phyloP scores from a whole-genome alignment of 2,113 vertebrate species.

The Mesoclemmys tuberculata region DNA sequence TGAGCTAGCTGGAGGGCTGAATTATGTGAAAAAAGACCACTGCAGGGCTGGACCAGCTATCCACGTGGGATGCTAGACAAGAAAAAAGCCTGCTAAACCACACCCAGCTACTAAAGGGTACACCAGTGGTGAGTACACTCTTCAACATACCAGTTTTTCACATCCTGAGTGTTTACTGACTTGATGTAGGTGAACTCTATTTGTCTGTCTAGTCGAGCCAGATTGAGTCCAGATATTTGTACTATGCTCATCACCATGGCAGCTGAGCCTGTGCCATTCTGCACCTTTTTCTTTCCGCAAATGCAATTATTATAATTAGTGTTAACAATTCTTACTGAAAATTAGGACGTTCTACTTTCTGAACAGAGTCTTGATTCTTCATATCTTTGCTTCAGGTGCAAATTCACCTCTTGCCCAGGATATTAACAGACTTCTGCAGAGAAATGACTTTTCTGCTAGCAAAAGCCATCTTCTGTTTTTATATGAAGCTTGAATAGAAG shows the following conservation, averaged over 20 bases:
- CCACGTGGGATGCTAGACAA: not conserved
- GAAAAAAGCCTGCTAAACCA: not conserved
- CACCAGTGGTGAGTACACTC: not conserved
- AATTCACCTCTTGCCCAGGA: not conserved
- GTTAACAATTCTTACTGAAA: slow-evolving; percentile 12
- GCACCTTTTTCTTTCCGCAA: not conserved
- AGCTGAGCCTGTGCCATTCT: not conserved
- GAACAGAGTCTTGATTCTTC: not conserved
- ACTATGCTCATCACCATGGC: not conserved
- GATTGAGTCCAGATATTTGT: not conserved
- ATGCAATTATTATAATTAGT: not conserved
- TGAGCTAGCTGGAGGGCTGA: not conserved
- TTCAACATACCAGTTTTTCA: not conserved
- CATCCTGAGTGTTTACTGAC: not conserved
- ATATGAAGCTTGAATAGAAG: not conserved
- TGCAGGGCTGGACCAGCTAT: not conserved
- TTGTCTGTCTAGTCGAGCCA: not conserved
- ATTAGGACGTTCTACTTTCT: not conserved
- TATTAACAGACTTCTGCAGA: not conserved
- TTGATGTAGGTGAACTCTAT: not conserved
- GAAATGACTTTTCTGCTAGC: not conserved
- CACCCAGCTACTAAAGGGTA: not conserved
- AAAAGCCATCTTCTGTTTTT: not conserved
- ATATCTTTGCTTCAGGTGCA: not conserved
- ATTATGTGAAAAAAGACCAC: not conserved